phyloP scores from a whole-genome alignment of 2,888 invertebrate species.

The Tenthredo notha region DNA sequence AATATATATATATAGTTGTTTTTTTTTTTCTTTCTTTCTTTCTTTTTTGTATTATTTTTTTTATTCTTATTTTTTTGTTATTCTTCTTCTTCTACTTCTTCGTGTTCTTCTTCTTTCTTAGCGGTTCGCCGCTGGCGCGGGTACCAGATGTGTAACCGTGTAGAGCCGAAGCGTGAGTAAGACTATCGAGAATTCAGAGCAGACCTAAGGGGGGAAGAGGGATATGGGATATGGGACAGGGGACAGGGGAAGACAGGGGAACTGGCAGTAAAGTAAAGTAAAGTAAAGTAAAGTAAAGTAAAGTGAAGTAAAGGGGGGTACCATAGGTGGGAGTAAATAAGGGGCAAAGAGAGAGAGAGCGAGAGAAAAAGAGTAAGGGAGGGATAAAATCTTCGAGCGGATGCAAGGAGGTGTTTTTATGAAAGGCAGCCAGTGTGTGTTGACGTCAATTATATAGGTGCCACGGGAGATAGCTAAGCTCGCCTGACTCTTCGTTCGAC shows the following conservation, averaged over 20 bases:
- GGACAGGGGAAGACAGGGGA: slow-evolving; percentile 53
- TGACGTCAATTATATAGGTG: slow-evolving; percentile 78
- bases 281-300: slow-evolving; percentile 41
- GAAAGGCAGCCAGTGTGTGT: slow-evolving; percentile 76
- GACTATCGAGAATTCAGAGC: slow-evolving; percentile 66
- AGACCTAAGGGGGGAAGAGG: slow-evolving; percentile 51
- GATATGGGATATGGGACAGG: slow-evolving; percentile 51
- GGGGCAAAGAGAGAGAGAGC: slow-evolving; percentile 38
- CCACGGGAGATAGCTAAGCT: slow-evolving; percentile 70
- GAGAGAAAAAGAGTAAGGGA: slow-evolving; percentile 54
- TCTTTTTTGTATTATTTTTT: neutral
- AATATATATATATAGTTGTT: slow-evolving; percentile 15
- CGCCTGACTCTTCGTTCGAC: slow-evolving; percentile 42
- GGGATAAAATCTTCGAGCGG: slow-evolving; percentile 73
- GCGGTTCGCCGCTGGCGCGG: slow-evolving; percentile 31
- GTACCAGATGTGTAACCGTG: slow-evolving; percentile 67
- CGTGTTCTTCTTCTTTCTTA: slow-evolving; percentile 7
- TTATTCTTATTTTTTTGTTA: neutral
- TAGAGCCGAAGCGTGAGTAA: slow-evolving; percentile 72
- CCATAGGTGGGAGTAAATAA: slow-evolving; percentile 51
- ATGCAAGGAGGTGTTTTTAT: slow-evolving; percentile 78
- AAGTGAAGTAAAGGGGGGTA: slow-evolving; percentile 48
- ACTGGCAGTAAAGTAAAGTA: slow-evolving; percentile 30
- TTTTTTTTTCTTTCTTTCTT: no score
- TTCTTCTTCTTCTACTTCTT: neutral